Percentiles rank a stretch among this genome's conserved stretches.
Evolutionary conservation across 92 coral and sea anemone species (phyloP).

Genomic region (Montipora capitata): DNA sequence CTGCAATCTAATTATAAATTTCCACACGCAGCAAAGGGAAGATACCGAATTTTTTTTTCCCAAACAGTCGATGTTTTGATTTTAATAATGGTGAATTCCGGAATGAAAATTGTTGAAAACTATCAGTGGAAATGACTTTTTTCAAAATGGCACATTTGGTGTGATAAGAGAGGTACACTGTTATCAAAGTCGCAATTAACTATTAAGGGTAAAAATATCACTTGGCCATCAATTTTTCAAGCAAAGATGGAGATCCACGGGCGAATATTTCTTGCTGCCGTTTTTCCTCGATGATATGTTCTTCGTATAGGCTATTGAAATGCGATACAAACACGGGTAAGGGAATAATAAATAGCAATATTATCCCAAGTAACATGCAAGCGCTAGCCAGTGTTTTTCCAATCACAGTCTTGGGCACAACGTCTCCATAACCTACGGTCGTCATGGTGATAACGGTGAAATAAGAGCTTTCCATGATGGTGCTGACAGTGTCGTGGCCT

Average conservation of each 20-base stretch:
- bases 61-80: too few species aligned
- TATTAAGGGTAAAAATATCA: not conserved
- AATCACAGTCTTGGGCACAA: conserved; percentile 79
- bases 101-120: too few species aligned
- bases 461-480: conserved; percentile 92
- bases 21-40: too few species aligned
- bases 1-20: too few species aligned
- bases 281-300: conserved; percentile 30
- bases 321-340: conserved; percentile 91
- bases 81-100: too few species aligned
- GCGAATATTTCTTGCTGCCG: not conserved
- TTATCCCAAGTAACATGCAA: conserved; percentile 86
- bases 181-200: too few species aligned
- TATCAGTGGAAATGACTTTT: too few species aligned
- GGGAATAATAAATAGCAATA: conserved; percentile 87
- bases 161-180: too few species aligned
- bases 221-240: conserved; percentile 19
- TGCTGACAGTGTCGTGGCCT: conserved; percentile 54
- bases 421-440: conserved; percentile 97
- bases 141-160: too few species aligned
- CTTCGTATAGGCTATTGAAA: conserved; percentile 83
- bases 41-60: too few species aligned
- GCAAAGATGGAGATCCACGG: not conserved
- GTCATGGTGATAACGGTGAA: conserved; percentile 94
- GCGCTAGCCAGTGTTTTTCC: conserved; percentile 86